These are phyloP conservation scores for Hydriomena furcata DNA, from an alignment of 2,888 invertebrate genomes.

Conservation along the genomic window DNA sequence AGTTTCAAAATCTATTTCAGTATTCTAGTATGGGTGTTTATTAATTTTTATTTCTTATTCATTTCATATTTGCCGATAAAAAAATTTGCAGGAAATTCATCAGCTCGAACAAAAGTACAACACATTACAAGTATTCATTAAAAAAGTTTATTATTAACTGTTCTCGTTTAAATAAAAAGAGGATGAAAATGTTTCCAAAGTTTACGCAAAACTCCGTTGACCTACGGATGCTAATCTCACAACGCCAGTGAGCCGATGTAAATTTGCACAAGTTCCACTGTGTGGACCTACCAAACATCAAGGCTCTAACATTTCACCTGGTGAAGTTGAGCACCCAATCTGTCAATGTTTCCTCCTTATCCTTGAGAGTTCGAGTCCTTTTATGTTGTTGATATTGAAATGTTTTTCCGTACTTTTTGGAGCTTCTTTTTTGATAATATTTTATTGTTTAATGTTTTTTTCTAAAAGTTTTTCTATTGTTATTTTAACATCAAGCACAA, in stretches of 20 bases:
- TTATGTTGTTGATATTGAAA: conserved; percentile 13
- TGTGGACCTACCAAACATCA: conserved; percentile 59
- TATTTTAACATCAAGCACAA: too few species aligned
- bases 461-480: too few species aligned
- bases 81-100: too few species aligned
- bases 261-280: conserved; percentile 64
- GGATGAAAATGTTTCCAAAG: conserved; percentile 2
- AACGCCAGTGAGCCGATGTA: conserved; percentile 51
- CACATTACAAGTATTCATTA: background rate
- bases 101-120: too few species aligned
- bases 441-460: too few species aligned
- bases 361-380: conserved; percentile 22
- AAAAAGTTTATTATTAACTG: too few species aligned
- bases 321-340: conserved; percentile 50
- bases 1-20: too few species aligned
- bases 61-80: too few species aligned
- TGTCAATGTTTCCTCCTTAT: conserved; percentile 42
- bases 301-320: conserved; percentile 54
- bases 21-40: too few species aligned
- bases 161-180: background rate
- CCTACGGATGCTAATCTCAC: conserved; percentile 64
- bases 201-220: conserved; percentile 42
- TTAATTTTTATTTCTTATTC: too few species aligned
- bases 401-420: conserved; percentile 3
- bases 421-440: too few species aligned